These are phyloP conservation scores for Hedya salicella DNA, from an alignment of 2,888 invertebrate genomes.

Conservation along the genomic window DNA sequence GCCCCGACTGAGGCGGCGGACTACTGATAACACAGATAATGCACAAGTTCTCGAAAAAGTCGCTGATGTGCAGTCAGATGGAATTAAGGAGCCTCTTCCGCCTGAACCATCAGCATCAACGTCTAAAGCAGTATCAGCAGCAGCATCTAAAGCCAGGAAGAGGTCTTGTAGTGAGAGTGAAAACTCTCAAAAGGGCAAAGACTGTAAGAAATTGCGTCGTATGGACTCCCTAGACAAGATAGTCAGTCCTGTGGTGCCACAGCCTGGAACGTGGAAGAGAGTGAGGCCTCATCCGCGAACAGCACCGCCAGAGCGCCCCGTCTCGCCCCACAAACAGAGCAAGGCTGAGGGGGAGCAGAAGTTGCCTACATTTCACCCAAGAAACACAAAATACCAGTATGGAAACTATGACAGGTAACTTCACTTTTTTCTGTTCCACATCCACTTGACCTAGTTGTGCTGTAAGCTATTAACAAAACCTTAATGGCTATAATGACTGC, in stretches of 20 bases:
- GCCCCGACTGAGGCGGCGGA: slow-evolving; percentile 84
- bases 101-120: slow-evolving; percentile 70
- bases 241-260: slow-evolving; percentile 96
- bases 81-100: slow-evolving; percentile 71
- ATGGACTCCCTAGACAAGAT: slow-evolving; percentile 93
- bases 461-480: slow-evolving; percentile 21
- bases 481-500: slow-evolving; percentile 14
- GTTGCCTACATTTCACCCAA: slow-evolving; percentile 88
- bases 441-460: slow-evolving; percentile 22
- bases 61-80: slow-evolving; percentile 57
- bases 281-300: slow-evolving; percentile 69
- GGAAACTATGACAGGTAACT: slow-evolving; percentile 96
- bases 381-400: slow-evolving; percentile 93
- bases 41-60: slow-evolving; percentile 56
- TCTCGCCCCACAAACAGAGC: slow-evolving; percentile 74
- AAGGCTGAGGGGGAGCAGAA: slow-evolving; percentile 73
- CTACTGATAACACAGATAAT: slow-evolving; percentile 76
- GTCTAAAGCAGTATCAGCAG: slow-evolving; percentile 6
- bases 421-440: background rate
- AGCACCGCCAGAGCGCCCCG: slow-evolving; percentile 76
- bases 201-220: slow-evolving; percentile 85
- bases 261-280: slow-evolving; percentile 94
- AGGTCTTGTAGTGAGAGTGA: slow-evolving; percentile 85
- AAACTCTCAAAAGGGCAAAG: slow-evolving; percentile 81
- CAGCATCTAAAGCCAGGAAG: slow-evolving; percentile 66